A percentile compares a stretch with the other conserved stretches of the same genome.
These are phyloP conservation scores for Neogale vison DNA, from an alignment of 2,113 vertebrate species.

Conservation along the genomic window DNA sequence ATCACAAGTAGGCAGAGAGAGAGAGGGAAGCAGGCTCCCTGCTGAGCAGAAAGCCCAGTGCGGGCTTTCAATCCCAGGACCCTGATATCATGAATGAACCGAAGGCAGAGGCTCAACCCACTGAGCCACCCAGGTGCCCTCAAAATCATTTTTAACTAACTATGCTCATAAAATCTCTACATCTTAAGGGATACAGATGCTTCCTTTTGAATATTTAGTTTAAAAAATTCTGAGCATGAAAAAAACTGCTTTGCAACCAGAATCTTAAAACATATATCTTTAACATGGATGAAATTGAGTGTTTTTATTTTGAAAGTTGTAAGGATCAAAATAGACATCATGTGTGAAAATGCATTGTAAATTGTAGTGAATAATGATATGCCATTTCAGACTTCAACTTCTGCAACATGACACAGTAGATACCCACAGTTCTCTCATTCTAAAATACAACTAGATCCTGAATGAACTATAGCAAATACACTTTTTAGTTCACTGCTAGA, in stretches of 20 bases:
- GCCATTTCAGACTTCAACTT: not conserved
- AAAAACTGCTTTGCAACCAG: not conserved
- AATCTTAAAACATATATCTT: not conserved
- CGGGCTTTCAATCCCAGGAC: too few species aligned
- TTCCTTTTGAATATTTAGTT: slow-evolving; percentile 32
- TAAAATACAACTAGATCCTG: not conserved
- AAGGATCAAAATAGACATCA: not conserved
- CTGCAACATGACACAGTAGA: not conserved
- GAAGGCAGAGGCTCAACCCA: too few species aligned
- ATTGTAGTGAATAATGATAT: not conserved
- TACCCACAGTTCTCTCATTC: not conserved
- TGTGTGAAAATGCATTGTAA: not conserved
- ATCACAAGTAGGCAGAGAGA: too few species aligned
- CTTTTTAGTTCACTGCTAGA: not conserved
- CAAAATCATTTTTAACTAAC: slow-evolving; percentile 13
- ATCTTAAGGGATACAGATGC: not conserved
- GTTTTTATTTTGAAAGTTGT: not conserved
- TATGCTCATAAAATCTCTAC: not conserved
- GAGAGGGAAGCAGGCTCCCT: too few species aligned
- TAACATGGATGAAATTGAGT: not conserved
- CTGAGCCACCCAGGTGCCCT: not conserved
- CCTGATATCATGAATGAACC: too few species aligned
- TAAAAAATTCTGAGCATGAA: not conserved
- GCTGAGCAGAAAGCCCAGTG: too few species aligned
- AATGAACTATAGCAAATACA: not conserved